Evolutionary conservation across 2,113 vertebrate genomes (phyloP).

Genomic region (Esox niger): DNA sequence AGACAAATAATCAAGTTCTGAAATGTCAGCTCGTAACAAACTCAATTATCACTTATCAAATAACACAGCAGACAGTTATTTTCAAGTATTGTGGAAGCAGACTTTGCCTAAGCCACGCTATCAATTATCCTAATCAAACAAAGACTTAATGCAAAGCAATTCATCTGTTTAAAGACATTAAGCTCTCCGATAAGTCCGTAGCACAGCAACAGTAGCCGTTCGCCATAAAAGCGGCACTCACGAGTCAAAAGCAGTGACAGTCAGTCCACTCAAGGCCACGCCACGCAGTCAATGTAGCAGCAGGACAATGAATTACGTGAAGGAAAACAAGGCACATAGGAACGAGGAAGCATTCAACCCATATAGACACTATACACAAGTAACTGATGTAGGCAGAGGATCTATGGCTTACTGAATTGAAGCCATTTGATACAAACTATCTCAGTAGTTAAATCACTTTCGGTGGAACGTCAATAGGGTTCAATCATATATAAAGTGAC

Average conservation of each 20-base stretch:
- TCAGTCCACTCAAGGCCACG: neutral
- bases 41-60: conserved; percentile 53
- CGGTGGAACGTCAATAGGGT: too few species aligned
- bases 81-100: conserved; percentile 12
- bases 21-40: conserved; percentile 16
- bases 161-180: conserved; percentile 51
- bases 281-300: neutral
- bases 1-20: neutral
- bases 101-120: conserved; percentile 41
- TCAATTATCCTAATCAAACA: conserved; percentile 71
- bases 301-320: neutral
- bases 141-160: conserved; percentile 52
- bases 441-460: too few species aligned
- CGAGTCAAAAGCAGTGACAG: conserved; percentile 26
- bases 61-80: conserved; percentile 20
- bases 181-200: conserved; percentile 24
- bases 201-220: conserved; percentile 27
- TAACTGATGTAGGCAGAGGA: too few species aligned
- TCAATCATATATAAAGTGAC: too few species aligned
- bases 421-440: too few species aligned
- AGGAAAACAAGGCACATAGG: neutral
- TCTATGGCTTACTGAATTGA: too few species aligned
- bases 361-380: too few species aligned
- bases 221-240: conserved; percentile 31
- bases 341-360: neutral